phyloP scores from a whole-genome alignment of 2,113 vertebrate genomes.

The Vidua macroura region DNA sequence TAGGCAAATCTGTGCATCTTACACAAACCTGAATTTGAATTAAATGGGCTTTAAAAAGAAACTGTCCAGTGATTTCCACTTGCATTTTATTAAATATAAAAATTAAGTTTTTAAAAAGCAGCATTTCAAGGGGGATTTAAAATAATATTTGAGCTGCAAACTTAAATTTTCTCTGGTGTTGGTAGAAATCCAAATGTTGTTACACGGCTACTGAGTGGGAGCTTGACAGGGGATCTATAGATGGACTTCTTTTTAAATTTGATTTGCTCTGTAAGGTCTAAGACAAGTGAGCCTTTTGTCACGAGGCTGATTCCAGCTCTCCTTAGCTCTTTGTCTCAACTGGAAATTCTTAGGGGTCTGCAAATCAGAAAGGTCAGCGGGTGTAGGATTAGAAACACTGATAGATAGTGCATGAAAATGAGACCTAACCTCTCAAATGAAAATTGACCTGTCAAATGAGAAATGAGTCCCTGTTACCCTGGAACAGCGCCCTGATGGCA shows the following conservation, averaged over 20 bases:
- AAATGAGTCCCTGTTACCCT: slow-evolving; percentile 13
- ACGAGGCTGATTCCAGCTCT: neutral
- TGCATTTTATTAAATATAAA: neutral
- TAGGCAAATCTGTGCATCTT: neutral
- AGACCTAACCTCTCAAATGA: slow-evolving; percentile 39
- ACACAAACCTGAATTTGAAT: neutral
- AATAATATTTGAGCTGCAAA: neutral
- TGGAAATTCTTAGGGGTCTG: slow-evolving; percentile 49
- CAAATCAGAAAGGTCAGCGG: slow-evolving; percentile 52
- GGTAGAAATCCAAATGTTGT: neutral
- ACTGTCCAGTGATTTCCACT: neutral
- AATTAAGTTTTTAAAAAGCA: neutral
- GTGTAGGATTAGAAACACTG: slow-evolving; percentile 24
- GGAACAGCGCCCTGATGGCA: neutral
- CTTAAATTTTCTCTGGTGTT: neutral
- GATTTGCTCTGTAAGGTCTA: neutral
- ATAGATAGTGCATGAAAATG: slow-evolving; percentile 61
- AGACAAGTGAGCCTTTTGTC: neutral
- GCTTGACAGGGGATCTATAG: neutral
- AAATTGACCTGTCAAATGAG: slow-evolving; percentile 50
- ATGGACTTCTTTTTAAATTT: neutral
- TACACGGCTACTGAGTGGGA: fast-evolving
- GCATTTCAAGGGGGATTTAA: neutral
- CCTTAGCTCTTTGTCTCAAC: slow-evolving; percentile 46
- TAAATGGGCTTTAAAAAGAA: neutral